Conservation (phyloP, 2,797 vertebrate genomes). For the Lacerta bilineata region DNA sequence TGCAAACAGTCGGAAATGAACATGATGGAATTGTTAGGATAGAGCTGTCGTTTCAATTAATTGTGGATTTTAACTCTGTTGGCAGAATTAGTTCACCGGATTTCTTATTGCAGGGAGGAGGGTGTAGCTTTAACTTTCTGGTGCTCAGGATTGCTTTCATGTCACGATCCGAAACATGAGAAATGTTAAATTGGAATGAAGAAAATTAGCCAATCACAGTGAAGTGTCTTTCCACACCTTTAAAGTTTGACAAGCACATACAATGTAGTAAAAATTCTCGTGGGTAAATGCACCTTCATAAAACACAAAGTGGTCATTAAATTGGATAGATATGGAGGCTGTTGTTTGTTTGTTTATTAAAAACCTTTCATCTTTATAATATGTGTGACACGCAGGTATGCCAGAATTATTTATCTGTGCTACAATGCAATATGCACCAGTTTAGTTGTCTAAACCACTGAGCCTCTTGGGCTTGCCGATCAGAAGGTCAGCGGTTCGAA, state of each 20-base stretch:
- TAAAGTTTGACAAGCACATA: neutral
- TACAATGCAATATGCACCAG: neutral
- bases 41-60: conserved; percentile 5
- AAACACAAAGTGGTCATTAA: neutral
- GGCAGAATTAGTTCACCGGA: neutral
- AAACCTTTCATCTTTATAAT: too few relatives aligned
- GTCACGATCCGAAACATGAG: neutral
- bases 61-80: neutral
- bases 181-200: neutral
- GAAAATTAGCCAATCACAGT: neutral
- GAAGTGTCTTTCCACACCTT: neutral
- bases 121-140: neutral
- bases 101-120: neutral
- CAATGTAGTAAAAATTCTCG: neutral
- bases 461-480: too few relatives aligned
- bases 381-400: neutral
- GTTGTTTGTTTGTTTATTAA: neutral
- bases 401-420: neutral
- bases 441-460: neutral
- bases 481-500: too few relatives aligned
- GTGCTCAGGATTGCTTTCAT: neutral
- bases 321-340: neutral
- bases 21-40: neutral
- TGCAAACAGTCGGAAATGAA: neutral
- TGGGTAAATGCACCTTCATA: neutral